phyloP scores from a whole-genome alignment of 2,113 vertebrate genomes.

The Colaptes auratus region DNA sequence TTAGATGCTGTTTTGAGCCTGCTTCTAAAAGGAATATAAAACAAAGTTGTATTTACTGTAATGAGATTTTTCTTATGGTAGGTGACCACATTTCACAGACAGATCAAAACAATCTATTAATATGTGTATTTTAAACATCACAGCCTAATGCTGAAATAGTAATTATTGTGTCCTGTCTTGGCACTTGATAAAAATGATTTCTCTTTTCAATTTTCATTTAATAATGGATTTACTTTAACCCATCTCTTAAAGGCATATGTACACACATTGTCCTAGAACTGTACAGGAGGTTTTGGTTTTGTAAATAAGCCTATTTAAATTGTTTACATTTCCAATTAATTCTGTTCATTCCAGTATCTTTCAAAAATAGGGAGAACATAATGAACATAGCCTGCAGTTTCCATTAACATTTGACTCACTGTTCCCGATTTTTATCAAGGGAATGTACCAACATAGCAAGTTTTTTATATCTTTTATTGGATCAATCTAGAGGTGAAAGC shows the following conservation, averaged over 20 bases:
- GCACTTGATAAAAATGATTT: neutral
- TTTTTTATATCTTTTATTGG: slow-evolving; percentile 53
- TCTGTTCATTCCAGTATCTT: slow-evolving; percentile 51
- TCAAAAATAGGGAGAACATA: slow-evolving; percentile 53
- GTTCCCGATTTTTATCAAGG: slow-evolving; percentile 54
- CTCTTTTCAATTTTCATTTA: neutral
- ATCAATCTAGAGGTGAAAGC: slow-evolving; percentile 44
- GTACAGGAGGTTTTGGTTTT: slow-evolving; percentile 9
- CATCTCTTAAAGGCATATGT: neutral
- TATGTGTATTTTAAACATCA: neutral
- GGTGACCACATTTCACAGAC: neutral
- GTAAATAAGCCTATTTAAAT: slow-evolving; percentile 55
- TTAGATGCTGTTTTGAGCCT: neutral
- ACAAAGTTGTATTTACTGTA: neutral
- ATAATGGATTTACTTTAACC: neutral
- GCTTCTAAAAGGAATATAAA: neutral
- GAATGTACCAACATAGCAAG: slow-evolving; percentile 36
- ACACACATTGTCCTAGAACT: neutral
- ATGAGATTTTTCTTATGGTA: neutral
- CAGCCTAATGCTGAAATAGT: neutral
- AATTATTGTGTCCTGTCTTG: neutral
- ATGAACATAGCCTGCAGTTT: slow-evolving; percentile 59
- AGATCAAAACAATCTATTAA: neutral
- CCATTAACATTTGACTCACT: slow-evolving; percentile 69
- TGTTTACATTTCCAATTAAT: slow-evolving; percentile 55